Conservation (phyloP, 2,888 invertebrate genomes). For the Drosophila testacea region DNA sequence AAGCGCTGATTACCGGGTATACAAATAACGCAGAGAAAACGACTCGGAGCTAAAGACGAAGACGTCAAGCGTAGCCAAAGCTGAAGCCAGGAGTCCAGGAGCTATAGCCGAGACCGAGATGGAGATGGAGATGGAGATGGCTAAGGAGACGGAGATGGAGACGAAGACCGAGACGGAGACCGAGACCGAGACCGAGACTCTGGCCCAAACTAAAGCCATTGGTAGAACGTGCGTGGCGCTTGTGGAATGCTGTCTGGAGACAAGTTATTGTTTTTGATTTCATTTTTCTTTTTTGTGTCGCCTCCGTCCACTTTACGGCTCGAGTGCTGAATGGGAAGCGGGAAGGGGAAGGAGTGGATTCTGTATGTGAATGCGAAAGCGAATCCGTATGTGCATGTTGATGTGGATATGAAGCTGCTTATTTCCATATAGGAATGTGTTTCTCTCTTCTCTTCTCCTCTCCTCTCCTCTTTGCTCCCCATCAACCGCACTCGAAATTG, state of each 20-base stretch:
- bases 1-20: not conserved
- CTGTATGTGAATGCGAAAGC: not conserved
- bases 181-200: slow-evolving; percentile 30
- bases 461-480: not conserved
- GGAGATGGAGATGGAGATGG: slow-evolving; percentile 66
- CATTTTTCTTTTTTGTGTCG: slow-evolving; percentile 71
- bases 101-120: not conserved
- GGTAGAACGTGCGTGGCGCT: slow-evolving; percentile 69
- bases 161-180: not conserved
- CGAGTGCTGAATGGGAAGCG: slow-evolving; percentile 26
- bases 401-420: slow-evolving; percentile 54
- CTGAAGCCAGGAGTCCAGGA: slow-evolving; percentile 16
- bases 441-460: not conserved
- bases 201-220: slow-evolving; percentile 36
- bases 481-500: slow-evolving; percentile 54
- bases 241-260: slow-evolving; percentile 78
- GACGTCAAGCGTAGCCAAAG: slow-evolving; percentile 55
- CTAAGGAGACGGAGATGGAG: not conserved
- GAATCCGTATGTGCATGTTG: slow-evolving; percentile 17
- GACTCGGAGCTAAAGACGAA: slow-evolving; percentile 38
- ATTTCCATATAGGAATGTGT: slow-evolving; percentile 69
- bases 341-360: slow-evolving; percentile 15
- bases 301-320: slow-evolving; percentile 42
- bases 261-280: slow-evolving; percentile 82
- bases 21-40: slow-evolving; percentile 3